These are phyloP conservation scores for Chrosomus eos DNA, from an alignment of 2,797 vertebrate species.

Conservation along the genomic window DNA sequence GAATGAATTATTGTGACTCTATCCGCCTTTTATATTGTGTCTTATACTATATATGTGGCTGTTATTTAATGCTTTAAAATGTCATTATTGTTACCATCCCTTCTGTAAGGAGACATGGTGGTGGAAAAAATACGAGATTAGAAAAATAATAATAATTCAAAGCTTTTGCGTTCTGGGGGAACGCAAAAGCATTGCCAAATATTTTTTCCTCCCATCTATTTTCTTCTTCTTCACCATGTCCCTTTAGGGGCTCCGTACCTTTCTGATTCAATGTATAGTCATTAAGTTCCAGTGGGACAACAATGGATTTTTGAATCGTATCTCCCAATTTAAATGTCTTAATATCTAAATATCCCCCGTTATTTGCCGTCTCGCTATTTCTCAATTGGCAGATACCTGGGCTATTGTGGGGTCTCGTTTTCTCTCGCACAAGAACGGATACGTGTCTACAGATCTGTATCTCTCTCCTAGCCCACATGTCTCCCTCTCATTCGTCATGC, in stretches of 20 bases:
- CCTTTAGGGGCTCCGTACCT: neutral
- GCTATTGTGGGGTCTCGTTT: neutral
- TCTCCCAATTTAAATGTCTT: conserved; percentile 17
- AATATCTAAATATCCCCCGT: conserved; percentile 21
- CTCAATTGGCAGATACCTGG: conserved; percentile 6
- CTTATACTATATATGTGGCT: neutral
- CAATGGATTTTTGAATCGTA: conserved; percentile 9
- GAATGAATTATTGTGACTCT: too few species aligned
- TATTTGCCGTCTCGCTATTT: neutral
- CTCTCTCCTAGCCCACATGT: conserved; percentile 41
- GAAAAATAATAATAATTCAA: too few species aligned
- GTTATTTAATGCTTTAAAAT: neutral
- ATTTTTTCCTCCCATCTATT: neutral
- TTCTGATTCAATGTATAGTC: neutral
- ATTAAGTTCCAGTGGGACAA: conserved; percentile 34
- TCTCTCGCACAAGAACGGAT: neutral
- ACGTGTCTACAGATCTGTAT: conserved; percentile 28
- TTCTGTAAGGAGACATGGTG: neutral
- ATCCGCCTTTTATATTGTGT: neutral
- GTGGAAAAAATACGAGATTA: too few species aligned
- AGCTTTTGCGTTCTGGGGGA: neutral
- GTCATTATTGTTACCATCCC: neutral
- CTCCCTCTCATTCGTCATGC: conserved; percentile 60
- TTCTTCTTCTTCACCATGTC: neutral
- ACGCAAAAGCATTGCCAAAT: too few species aligned